Percentiles rank a stretch among this genome's conserved stretches.
phyloP scores from a whole-genome alignment of 37 sponge, comb jelly and placozoan species.

The Ephydatia muelleri region DNA sequence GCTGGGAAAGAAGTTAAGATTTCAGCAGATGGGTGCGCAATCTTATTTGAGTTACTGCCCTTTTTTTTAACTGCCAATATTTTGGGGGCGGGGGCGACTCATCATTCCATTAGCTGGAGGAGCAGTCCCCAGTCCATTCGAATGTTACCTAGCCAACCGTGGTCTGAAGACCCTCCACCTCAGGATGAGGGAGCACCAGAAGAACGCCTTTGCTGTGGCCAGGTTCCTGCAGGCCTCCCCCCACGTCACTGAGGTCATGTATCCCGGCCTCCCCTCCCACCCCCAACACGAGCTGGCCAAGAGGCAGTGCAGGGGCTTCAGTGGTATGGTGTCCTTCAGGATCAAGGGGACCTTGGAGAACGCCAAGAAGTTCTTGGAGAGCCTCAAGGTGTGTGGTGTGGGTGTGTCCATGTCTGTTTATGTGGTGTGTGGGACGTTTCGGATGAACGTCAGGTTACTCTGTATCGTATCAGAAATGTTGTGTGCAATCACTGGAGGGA shows the following conservation, averaged over 20 bases:
- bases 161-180: slow-evolving; percentile 94
- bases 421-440: neutral
- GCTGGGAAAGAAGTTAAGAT: slow-evolving; percentile 62
- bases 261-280: slow-evolving; percentile 93
- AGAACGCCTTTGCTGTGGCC: slow-evolving; percentile 87
- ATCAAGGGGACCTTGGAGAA: slow-evolving; percentile 79
- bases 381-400: slow-evolving; percentile 72
- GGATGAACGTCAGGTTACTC: too few species aligned
- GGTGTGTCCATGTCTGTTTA: neutral
- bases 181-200: slow-evolving; percentile 92
- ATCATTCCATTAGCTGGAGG: slow-evolving; percentile 74
- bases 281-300: slow-evolving; percentile 94
- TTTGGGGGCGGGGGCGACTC: too few species aligned
- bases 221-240: slow-evolving; percentile 66
- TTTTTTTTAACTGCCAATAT: too few species aligned
- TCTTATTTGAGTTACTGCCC: too few species aligned
- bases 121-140: slow-evolving; percentile 91
- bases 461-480: too few species aligned
- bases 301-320: slow-evolving; percentile 88
- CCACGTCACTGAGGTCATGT: slow-evolving; percentile 68
- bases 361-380: slow-evolving; percentile 74
- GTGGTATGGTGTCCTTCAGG: slow-evolving; percentile 94
- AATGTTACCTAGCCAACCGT: slow-evolving; percentile 94
- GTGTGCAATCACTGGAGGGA: too few species aligned
- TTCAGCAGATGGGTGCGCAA: slow-evolving; percentile 74